Percentiles rank a stretch among this genome's conserved stretches.
These are phyloP conservation scores for Lasioglossum oenotherae DNA, from an alignment of 2,888 invertebrate genomes.

Conservation along the genomic window DNA sequence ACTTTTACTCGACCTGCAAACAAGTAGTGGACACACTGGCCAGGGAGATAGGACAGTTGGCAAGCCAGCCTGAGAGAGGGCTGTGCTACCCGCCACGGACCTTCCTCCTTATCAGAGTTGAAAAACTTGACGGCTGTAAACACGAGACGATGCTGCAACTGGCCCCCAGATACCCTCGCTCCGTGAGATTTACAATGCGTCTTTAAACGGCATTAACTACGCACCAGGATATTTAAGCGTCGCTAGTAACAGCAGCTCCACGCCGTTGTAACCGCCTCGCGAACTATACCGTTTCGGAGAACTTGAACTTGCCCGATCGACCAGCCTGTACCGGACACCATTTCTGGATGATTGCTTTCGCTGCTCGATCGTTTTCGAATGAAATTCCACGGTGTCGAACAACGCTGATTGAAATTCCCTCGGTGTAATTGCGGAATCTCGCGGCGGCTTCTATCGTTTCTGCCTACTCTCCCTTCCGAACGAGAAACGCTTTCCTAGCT, in stretches of 20 bases:
- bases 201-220: slow-evolving; percentile 52
- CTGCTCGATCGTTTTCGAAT: not conserved
- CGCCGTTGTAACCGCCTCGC: not conserved
- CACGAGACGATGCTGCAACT: slow-evolving; percentile 61
- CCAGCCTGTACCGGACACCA: not conserved
- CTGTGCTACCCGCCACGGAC: slow-evolving; percentile 40
- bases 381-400: not conserved
- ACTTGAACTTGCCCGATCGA: slow-evolving; percentile 1
- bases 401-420: not conserved
- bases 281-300: not conserved
- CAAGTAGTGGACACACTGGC: slow-evolving; percentile 70
- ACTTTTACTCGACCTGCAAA: slow-evolving; percentile 76
- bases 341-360: slow-evolving; percentile 10
- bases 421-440: not conserved
- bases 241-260: slow-evolving; percentile 18
- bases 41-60: slow-evolving; percentile 63
- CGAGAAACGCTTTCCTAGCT: not conserved
- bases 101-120: slow-evolving; percentile 65
- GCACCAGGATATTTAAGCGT: slow-evolving; percentile 42
- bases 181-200: slow-evolving; percentile 60
- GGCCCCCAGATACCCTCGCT: slow-evolving; percentile 42
- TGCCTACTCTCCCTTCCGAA: not conserved
- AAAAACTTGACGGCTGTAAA: slow-evolving; percentile 73
- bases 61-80: slow-evolving; percentile 36
- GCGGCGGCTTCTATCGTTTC: not conserved